phyloP scores from a whole-genome alignment of 2,113 vertebrate genomes.

The Dolichotis patagonum region DNA sequence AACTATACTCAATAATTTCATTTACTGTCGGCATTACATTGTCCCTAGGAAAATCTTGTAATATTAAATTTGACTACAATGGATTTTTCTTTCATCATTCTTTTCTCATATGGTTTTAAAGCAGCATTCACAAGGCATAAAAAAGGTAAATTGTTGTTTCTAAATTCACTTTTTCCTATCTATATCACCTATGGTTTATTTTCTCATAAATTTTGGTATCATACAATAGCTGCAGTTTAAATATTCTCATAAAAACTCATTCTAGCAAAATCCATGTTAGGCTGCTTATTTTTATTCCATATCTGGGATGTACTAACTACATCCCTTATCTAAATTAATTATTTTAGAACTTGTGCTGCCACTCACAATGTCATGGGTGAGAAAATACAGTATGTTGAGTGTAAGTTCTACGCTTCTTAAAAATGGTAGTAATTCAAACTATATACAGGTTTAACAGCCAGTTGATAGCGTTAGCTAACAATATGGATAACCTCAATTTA shows the following conservation, averaged over 20 bases:
- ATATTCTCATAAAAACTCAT: constrained; percentile 18
- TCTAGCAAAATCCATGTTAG: constrained; percentile 14
- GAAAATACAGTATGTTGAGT: not conserved
- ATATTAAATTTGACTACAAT: not conserved
- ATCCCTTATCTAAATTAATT: constrained; percentile 8
- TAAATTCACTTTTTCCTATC: not conserved
- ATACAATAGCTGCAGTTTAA: not conserved
- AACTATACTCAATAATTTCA: not conserved
- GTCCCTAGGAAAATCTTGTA: not conserved
- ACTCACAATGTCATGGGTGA: not conserved
- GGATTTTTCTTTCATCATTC: constrained; percentile 41
- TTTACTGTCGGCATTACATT: not conserved
- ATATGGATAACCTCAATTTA: not conserved
- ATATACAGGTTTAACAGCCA: not conserved
- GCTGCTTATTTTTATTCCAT: constrained; percentile 10
- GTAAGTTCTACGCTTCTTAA: constrained; percentile 13
- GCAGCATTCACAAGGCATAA: not conserved
- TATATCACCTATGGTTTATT: constrained; percentile 39
- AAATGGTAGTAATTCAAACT: not conserved
- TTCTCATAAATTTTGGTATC: not conserved
- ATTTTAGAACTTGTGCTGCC: constrained; percentile 27
- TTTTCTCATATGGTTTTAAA: not conserved
- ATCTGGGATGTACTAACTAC: constrained; percentile 15
- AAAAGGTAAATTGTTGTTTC: not conserved
- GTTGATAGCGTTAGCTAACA: not conserved